Evolutionary conservation across 2,113 vertebrate genomes (phyloP).

Genomic region (Anthoscopus minutus): DNA sequence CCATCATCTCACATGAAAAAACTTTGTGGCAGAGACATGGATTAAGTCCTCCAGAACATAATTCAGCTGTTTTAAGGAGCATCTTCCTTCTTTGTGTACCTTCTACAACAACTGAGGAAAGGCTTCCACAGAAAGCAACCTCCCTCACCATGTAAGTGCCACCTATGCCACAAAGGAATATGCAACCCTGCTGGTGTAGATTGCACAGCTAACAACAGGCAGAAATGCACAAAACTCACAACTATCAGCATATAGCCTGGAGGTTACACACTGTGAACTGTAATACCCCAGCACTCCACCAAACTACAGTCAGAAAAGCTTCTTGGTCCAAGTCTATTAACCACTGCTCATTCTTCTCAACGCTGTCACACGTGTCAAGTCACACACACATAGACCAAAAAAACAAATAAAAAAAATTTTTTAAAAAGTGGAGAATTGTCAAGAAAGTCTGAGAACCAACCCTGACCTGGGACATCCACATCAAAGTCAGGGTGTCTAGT

Average conservation of each 20-base stretch:
- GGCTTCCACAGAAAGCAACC: not conserved
- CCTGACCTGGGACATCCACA: not conserved
- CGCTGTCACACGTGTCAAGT: not conserved
- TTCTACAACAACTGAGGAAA: not conserved
- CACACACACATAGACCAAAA: rapidly evolving
- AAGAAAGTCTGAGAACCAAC: not conserved
- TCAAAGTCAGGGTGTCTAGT: not conserved
- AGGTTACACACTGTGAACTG: not conserved
- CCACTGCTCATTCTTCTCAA: not conserved
- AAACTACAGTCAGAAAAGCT: not conserved
- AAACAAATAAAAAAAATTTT: too few relatives aligned
- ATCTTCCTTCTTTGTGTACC: not conserved
- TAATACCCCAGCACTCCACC: not conserved
- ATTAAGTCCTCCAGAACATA: not conserved
- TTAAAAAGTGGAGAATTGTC: not conserved
- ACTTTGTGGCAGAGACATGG: not conserved
- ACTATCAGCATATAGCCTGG: not conserved
- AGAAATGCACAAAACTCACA: not conserved
- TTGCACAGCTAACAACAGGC: not conserved
- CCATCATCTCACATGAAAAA: not conserved
- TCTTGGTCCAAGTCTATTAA: not conserved
- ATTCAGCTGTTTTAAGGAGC: not conserved
- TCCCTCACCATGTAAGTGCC: not conserved
- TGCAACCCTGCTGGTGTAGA: not conserved
- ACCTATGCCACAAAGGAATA: not conserved